Percentiles rank a stretch among this genome's conserved stretches.
Evolutionary conservation across 2,113 vertebrate genomes (phyloP).

Genomic region (Cavia aperea): DNA sequence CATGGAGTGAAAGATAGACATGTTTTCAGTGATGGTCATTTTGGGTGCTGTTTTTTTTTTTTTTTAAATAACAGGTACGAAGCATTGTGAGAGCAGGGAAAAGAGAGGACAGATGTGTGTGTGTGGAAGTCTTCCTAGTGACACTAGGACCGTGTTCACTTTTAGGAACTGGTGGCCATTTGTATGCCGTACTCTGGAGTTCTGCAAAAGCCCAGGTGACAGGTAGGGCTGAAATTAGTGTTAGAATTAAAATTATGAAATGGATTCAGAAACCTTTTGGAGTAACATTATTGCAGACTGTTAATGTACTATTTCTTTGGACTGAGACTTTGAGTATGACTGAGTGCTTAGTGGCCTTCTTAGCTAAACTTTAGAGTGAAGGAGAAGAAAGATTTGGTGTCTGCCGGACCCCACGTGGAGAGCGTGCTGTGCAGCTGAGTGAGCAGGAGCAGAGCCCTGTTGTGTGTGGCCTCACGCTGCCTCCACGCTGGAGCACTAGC

Average conservation of each 20-base stretch:
- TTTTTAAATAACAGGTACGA: not conserved
- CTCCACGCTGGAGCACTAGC: not conserved
- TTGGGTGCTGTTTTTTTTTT: not conserved
- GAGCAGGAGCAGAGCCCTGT: not conserved
- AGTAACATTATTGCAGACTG: not conserved
- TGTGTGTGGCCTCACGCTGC: not conserved
- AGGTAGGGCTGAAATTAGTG: not conserved
- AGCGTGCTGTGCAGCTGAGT: not conserved
- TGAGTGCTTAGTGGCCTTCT: not conserved
- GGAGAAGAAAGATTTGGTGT: not conserved
- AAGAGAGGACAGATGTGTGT: not conserved
- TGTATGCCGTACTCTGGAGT: not conserved
- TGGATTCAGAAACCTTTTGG: not conserved
- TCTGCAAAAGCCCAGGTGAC: not conserved
- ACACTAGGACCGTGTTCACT: not conserved
- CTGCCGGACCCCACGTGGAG: not conserved
- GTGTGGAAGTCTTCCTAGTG: not conserved
- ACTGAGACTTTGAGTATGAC: not conserved
- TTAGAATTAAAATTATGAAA: not conserved
- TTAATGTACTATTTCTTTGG: not conserved
- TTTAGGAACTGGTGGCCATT: not conserved
- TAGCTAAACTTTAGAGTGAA: conserved; percentile 14
- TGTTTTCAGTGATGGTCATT: conserved; percentile 10
- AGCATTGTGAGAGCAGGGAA: not conserved
- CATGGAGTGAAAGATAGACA: not conserved